Base-by-base conservation (phyloP, 2,888 invertebrate genomes). In the Nephrotoma appendiculata region DNA sequence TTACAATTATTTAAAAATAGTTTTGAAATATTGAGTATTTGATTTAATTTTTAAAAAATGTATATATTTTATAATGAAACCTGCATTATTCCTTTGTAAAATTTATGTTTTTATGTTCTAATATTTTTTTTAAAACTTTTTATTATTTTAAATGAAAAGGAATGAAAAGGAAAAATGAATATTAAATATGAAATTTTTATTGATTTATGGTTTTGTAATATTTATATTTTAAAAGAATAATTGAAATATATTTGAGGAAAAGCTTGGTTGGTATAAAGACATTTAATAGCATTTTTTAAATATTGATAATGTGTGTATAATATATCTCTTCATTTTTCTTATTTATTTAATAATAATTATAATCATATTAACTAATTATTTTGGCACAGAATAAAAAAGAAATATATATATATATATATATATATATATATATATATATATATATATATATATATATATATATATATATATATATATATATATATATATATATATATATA, bases 61-160 rank as follows among this genome's bases (percentile, higher is more conserved):
- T 71, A 71, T 71, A 71, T 71, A 71, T 71, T 71, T 84, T 84
- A 43, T 84, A 84, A 84, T 84, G 84, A 84, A 84, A 84, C 84
- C 84, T 84, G 84, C 84, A 42, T 84, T 84, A 84, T 84, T 84
- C 84, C 84, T 84, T 84, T 84, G 43, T 84, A 71, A 71, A 71
- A 71, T 71, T 71, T 71, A 71, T 31, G 11, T 71, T 71, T 71
- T 71, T 71, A 71, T 71, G 71, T 71, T 71, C 71, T 71, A 71
- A 31, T 71, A 31, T 71, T 71, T 31, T 71, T 31, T 15, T n/a
- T 31, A 31, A 31, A 31, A 31, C 31, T 31, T 31, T 31, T 31
- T 31, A 31, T 31, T 31, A 31, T 31, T 52, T 52, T 52, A 71
- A 71, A 71, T 9, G 11, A 71, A 71, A 71, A 71, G 31, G 71